Evolutionary conservation across 1,140 invertebrate genomes (phyloP), one percentile per base, ranked within the genome.

Genomic region (Scylla paramamosain): DNA sequence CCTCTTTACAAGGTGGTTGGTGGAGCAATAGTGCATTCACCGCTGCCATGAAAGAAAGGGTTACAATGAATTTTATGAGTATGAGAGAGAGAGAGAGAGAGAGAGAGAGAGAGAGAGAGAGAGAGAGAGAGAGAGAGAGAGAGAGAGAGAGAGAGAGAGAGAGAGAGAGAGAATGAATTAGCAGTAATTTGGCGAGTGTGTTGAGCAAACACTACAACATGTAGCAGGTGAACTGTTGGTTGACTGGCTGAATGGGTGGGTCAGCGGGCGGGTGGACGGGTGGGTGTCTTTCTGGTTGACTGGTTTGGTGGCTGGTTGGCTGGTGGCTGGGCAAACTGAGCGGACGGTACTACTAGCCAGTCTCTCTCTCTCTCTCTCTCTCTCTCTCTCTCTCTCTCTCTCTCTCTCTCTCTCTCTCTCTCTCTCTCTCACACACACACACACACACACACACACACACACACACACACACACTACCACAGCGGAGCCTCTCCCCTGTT

Each of bases 111-210:
- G 45, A 39, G 87, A 32, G 46, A 77, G 28, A 92, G 52, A 92
- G 52, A 92, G 52, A 67, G 91, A 83, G 32, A 83, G 67, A 83
- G 28, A 39, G 77, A 84, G 77, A 84, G 77, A 84, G 91, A 93
- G 39, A 93, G 91, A 93, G 91, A 93, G 91, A 93, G 77, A 93
- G 67, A 83, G 48, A 39, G 32, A 77, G 67, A 83, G 16, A 92
- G 29, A 92, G 59, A 83, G 31, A 92, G 67, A 92, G 91, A 83
- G 83, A 48, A 93, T 93, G 92, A 93, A 93, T 93, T 86, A 93
- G 92, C 92, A 93, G 82, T 86, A 93, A 93, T 93, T 46, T 93
- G 83, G 82, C 39, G 92, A 93, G 92, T 86, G 92, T 86, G 83
- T 93, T n/a, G 31, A 52, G 83, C 92, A 93, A 93, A 86, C 92